phyloP scores from a whole-genome alignment of 2,113 vertebrate species.

The Ceyx cyanopectus region DNA sequence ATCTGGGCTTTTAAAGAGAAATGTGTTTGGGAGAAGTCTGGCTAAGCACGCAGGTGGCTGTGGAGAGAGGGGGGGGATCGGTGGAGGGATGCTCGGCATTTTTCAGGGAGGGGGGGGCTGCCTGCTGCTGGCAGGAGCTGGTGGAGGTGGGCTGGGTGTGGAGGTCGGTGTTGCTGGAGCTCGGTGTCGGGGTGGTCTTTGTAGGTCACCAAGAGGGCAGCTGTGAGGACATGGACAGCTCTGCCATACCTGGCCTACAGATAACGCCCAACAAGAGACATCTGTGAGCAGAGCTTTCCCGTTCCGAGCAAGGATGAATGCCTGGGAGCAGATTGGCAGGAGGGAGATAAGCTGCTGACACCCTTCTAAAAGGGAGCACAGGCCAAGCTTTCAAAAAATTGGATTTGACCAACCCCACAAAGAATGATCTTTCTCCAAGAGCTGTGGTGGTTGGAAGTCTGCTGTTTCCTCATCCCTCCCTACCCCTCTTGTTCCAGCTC shows the following conservation, averaged over 20 bases:
- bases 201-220: conserved; percentile 36
- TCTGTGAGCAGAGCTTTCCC: background rate
- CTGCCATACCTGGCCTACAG: conserved; percentile 7
- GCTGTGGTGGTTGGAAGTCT: background rate
- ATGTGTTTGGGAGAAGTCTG: conserved; percentile 37
- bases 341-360: conserved; percentile 13
- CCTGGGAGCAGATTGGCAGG: background rate
- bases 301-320: background rate
- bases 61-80: background rate
- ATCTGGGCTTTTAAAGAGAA: conserved; percentile 62
- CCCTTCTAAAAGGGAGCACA: background rate
- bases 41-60: background rate
- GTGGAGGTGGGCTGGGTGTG: background rate
- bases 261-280: conserved; percentile 30
- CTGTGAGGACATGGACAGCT: background rate
- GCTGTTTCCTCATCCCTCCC: background rate
- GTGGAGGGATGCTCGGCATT: background rate
- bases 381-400: background rate
- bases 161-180: background rate
- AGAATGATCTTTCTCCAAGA: background rate
- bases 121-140: background rate
- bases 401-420: background rate
- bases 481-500: background rate
- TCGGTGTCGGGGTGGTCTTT: conserved; percentile 10
- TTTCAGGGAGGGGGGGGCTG: background rate